These are phyloP conservation scores for Abramis brama DNA, from an alignment of 2,113 vertebrate species.

Conservation along the genomic window DNA sequence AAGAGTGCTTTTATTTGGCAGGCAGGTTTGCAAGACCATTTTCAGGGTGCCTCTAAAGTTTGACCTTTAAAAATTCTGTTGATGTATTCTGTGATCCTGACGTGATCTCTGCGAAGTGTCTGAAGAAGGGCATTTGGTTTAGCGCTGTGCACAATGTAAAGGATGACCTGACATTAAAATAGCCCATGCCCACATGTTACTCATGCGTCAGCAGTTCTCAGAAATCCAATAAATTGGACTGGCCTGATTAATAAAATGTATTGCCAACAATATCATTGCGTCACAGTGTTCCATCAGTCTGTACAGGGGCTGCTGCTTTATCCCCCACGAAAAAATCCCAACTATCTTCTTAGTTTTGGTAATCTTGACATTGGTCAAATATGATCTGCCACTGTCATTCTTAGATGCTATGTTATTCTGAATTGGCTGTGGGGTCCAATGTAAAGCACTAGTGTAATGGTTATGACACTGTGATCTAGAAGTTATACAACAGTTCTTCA, in stretches of 20 bases:
- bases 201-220: conserved; percentile 18
- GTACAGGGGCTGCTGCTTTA: background rate
- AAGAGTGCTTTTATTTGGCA: background rate
- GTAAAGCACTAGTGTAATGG: background rate
- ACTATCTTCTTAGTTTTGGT: background rate
- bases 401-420: background rate
- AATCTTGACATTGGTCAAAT: background rate
- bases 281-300: background rate
- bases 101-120: background rate
- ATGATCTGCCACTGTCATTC: background rate
- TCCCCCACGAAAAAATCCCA: background rate
- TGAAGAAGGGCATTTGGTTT: background rate
- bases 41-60: background rate
- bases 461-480: background rate
- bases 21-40: background rate
- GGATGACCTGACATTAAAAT: conserved; percentile 20
- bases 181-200: background rate
- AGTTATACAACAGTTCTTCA: conserved; percentile 34
- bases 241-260: conserved; percentile 13
- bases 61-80: conserved; percentile 1
- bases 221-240: conserved; percentile 12
- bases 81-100: background rate
- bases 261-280: conserved; percentile 2
- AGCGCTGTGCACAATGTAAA: conserved; percentile 22
- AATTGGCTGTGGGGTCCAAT: background rate